Percentiles rank a stretch among this genome's conserved stretches.
phyloP scores from a whole-genome alignment of 2,797 vertebrate genomes.

The Microtus californicus region DNA sequence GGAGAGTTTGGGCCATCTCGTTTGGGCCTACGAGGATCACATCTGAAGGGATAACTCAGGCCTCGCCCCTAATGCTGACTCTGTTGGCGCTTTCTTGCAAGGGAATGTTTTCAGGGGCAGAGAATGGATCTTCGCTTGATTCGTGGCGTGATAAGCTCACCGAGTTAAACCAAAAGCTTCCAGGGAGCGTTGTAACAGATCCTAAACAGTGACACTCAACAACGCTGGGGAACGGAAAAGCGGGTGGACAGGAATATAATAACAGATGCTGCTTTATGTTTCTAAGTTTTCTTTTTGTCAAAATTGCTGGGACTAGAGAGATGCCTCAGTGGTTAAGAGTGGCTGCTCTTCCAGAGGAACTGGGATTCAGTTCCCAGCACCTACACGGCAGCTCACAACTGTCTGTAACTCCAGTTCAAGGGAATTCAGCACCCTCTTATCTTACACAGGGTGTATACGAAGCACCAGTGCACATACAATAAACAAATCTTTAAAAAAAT shows the following conservation, averaged over 20 bases:
- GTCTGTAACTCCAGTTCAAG: no score
- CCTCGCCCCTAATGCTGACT: not conserved
- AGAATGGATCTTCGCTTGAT: conserved; percentile 29
- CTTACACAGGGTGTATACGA: no score
- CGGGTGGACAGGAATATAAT: not conserved
- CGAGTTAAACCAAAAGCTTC: not conserved
- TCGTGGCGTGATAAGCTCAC: not conserved
- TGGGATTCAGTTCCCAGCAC: no score
- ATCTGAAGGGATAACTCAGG: not conserved
- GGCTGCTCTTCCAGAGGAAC: no score
- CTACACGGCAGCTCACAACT: no score
- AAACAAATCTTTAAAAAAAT: no score
- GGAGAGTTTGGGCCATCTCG: not conserved
- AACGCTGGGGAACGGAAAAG: not conserved
- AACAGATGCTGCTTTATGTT: not conserved
- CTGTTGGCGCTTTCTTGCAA: not conserved
- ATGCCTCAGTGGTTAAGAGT: no score
- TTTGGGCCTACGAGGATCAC: not conserved
- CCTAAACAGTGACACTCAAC: not conserved
- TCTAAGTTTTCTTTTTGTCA: conserved; percentile 17
- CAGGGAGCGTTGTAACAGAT: not conserved
- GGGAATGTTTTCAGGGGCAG: not conserved
- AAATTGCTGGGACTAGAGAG: not conserved
- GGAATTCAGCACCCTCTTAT: no score
- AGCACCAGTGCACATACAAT: no score